Percentiles rank a stretch among this genome's conserved stretches.
These are phyloP conservation scores for Myotis findleyi DNA, from an alignment of 2,797 vertebrate genomes.

Conservation along the genomic window DNA sequence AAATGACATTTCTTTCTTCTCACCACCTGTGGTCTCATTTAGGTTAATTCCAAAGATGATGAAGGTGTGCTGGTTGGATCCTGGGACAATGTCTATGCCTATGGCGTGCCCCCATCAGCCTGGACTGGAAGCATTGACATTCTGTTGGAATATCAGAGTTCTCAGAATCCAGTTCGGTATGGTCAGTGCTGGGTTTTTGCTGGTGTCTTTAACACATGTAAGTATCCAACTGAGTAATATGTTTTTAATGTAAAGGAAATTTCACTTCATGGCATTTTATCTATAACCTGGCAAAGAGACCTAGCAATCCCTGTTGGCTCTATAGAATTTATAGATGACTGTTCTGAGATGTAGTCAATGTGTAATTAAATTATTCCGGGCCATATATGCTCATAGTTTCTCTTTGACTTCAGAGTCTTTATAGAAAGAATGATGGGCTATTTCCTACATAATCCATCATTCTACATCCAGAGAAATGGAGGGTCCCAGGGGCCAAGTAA, in stretches of 20 bases:
- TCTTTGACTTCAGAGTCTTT: slow-evolving; percentile 57
- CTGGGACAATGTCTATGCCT: slow-evolving; percentile 93
- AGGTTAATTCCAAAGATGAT: slow-evolving; percentile 96
- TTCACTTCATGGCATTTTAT: slow-evolving; percentile 36
- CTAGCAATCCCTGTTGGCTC: slow-evolving; percentile 17
- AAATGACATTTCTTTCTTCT: not conserved
- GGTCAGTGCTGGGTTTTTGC: slow-evolving; percentile 99
- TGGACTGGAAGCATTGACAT: slow-evolving; percentile 98
- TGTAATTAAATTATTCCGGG: slow-evolving; percentile 62
- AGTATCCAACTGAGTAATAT: slow-evolving; percentile 80
- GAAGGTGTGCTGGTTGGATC: slow-evolving; percentile 94
- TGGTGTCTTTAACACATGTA: slow-evolving; percentile 97
- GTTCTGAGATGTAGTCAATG: slow-evolving; percentile 62
- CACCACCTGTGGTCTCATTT: not conserved
- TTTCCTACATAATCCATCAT: slow-evolving; percentile 44
- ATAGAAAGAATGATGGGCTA: slow-evolving; percentile 42
- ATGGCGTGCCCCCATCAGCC: slow-evolving; percentile 95
- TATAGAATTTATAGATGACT: slow-evolving; percentile 66
- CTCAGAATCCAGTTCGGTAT: slow-evolving; percentile 90
- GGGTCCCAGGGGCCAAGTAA: not conserved
- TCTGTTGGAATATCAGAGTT: slow-evolving; percentile 90
- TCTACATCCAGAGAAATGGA: not conserved
- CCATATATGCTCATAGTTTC: slow-evolving; percentile 39
- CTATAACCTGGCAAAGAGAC: slow-evolving; percentile 42
- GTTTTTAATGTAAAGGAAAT: slow-evolving; percentile 61